These are phyloP conservation scores for Thaleichthys pacificus DNA, from an alignment of 2,797 vertebrate genomes.

Conservation along the genomic window DNA sequence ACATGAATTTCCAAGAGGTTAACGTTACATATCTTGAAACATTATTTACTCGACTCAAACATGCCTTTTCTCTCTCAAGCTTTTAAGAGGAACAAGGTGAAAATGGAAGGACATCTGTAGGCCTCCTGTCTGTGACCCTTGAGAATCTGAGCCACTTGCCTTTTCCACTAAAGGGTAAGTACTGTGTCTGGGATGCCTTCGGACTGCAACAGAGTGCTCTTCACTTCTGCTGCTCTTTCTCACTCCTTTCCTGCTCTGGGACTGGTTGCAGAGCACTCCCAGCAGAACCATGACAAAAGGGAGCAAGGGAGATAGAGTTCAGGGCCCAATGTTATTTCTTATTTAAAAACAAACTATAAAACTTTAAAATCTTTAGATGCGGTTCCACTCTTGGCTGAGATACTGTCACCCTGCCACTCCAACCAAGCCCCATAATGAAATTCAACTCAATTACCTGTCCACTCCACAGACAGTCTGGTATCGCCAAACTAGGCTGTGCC, in stretches of 20 bases:
- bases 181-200: constrained; percentile 46
- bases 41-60: constrained; percentile 34
- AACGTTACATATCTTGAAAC: constrained; percentile 23
- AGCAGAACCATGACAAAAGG: constrained; percentile 44
- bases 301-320: constrained; percentile 48
- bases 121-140: constrained; percentile 51
- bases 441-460: constrained; percentile 44
- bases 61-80: constrained; percentile 31
- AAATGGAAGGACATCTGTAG: constrained; percentile 47
- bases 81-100: constrained; percentile 49
- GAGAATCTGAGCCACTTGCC: constrained; percentile 49
- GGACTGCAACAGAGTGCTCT: constrained; percentile 49
- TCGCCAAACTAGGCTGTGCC: constrained; percentile 2
- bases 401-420: constrained; percentile 38
- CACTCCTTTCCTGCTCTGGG: constrained; percentile 33
- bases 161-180: constrained; percentile 59
- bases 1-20: constrained; percentile 11
- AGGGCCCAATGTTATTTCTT: constrained; percentile 53
- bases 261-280: constrained; percentile 25
- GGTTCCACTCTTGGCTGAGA: constrained; percentile 31
- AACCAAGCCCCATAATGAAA: constrained; percentile 29
- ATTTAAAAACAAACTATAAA: constrained; percentile 52
- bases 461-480: constrained; percentile 23
- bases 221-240: constrained; percentile 26
- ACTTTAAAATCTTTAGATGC: constrained; percentile 58